A percentile compares a stretch with the other conserved stretches of the same genome.
phyloP scores from a whole-genome alignment of 1,140 invertebrate species.

The Chionoecetes opilio region DNA sequence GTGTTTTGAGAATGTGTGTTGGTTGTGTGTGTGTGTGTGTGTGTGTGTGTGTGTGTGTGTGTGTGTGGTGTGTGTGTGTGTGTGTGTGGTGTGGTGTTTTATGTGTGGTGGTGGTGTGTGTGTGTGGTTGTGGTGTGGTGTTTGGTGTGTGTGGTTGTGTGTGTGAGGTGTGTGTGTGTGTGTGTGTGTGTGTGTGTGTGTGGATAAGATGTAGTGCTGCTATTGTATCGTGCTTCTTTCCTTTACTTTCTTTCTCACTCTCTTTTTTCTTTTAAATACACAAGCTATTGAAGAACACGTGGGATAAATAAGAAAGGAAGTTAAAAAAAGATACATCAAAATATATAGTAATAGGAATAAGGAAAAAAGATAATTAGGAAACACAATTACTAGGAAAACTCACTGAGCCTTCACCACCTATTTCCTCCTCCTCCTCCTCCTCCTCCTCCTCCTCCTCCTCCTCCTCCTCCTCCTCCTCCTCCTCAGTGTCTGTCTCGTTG shows the following conservation, averaged over 20 bases:
- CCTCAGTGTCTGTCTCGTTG: background rate
- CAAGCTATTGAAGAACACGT: too few relatives aligned
- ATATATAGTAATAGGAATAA: background rate
- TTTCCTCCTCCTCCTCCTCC: background rate
- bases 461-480: background rate
- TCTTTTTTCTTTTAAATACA: too few relatives aligned
- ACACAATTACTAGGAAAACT: background rate
- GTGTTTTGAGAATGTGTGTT: too few relatives aligned
- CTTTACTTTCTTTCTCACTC: too few relatives aligned
- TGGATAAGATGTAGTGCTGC: background rate
- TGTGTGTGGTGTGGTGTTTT: background rate
- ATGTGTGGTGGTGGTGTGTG: background rate
- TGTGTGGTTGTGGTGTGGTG: background rate
- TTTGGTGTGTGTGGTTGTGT: background rate
- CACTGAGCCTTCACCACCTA: background rate
- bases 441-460: background rate
- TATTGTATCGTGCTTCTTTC: background rate
- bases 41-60: too few relatives aligned
- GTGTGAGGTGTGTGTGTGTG: constrained; percentile 11
- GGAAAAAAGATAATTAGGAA: background rate
- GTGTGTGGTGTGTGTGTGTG: background rate
- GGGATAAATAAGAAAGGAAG: background rate
- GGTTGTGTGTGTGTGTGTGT: too few relatives aligned
- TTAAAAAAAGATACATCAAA: background rate
- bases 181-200: constrained; percentile 23